phyloP scores from a whole-genome alignment of 2,113 vertebrate genomes.

The Elanoides forficatus region DNA sequence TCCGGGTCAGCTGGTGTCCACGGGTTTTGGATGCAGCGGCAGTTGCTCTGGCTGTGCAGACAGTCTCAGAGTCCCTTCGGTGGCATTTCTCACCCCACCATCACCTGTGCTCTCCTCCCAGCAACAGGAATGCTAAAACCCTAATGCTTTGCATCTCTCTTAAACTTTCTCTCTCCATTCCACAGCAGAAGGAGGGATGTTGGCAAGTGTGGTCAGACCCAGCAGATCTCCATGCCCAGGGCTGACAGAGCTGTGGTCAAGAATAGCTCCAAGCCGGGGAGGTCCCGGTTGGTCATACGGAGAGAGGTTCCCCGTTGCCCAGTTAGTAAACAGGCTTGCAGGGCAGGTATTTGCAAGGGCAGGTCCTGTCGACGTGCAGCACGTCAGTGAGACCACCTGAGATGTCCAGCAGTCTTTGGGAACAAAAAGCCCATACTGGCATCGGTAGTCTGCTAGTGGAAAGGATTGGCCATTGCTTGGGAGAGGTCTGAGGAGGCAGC shows the following conservation, averaged over 20 bases:
- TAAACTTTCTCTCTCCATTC: not conserved
- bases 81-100: not conserved
- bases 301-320: not conserved
- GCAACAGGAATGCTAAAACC: not conserved
- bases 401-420: not conserved
- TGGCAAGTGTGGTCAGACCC: not conserved
- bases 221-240: not conserved
- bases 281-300: not conserved
- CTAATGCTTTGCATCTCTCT: not conserved
- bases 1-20: not conserved
- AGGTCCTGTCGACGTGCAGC: not conserved
- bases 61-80: not conserved
- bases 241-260: not conserved
- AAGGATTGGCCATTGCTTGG: not conserved
- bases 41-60: not conserved
- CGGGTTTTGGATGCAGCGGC: not conserved
- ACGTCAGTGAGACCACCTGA: fast-evolving
- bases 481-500: not conserved
- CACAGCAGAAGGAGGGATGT: not conserved
- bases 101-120: not conserved
- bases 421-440: not conserved
- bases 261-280: not conserved
- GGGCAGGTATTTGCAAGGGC: not conserved
- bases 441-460: not conserved
- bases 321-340: not conserved